These are phyloP conservation scores for Recurvirostra avosetta DNA, from an alignment of 2,113 vertebrate genomes.

Conservation along the genomic window DNA sequence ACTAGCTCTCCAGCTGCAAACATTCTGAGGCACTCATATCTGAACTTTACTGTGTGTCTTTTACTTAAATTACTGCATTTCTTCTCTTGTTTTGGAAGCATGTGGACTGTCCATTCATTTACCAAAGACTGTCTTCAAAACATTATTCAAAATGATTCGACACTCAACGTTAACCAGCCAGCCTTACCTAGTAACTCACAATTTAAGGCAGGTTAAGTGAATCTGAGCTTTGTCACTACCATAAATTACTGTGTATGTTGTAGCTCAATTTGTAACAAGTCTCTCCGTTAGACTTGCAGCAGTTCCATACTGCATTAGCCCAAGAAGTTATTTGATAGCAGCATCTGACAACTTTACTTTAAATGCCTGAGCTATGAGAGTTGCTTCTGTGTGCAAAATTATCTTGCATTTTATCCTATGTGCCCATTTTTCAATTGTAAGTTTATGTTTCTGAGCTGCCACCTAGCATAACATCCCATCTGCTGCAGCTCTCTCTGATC, in stretches of 20 bases:
- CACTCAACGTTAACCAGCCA: background rate
- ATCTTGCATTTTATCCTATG: background rate
- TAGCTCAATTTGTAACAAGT: background rate
- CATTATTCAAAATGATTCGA: background rate
- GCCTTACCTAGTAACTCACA: background rate
- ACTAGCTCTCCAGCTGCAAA: background rate
- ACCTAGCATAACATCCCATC: background rate
- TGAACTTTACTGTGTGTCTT: background rate
- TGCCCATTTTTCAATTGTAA: background rate
- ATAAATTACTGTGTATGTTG: rapidly evolving
- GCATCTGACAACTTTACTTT: background rate
- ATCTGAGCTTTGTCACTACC: background rate
- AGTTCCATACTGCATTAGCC: background rate
- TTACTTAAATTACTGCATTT: background rate
- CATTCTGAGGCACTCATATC: background rate
- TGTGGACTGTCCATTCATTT: background rate
- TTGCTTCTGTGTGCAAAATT: background rate
- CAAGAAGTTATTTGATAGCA: background rate
- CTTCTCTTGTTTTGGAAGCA: background rate
- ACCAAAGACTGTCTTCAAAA: background rate
- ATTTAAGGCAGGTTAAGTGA: background rate
- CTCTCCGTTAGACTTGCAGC: background rate
- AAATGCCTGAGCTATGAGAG: background rate
- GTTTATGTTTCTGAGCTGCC: background rate
- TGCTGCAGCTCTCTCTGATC: background rate